These are phyloP conservation scores for Platichthys stellatus DNA, from an alignment of 2,113 vertebrate genomes.

Conservation along the genomic window DNA sequence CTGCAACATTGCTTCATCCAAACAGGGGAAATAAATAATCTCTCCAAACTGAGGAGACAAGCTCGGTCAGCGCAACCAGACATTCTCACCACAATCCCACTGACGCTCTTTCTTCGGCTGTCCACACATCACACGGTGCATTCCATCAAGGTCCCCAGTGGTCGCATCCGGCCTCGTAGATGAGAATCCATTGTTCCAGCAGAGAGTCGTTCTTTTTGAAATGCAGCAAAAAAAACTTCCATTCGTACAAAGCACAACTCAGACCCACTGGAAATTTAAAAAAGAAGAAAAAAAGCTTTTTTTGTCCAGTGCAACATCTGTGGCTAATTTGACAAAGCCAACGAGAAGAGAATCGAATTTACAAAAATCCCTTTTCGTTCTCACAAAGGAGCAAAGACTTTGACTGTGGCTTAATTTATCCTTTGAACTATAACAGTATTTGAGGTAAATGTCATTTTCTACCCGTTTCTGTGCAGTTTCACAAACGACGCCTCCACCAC, in stretches of 20 bases:
- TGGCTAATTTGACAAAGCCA: not conserved
- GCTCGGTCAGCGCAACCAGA: not conserved
- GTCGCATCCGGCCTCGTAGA: not conserved
- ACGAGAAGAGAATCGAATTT: not conserved
- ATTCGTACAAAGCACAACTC: not conserved
- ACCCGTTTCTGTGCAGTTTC: not conserved
- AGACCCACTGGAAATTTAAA: not conserved
- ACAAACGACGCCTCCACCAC: slow-evolving; percentile 5
- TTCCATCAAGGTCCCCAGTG: not conserved
- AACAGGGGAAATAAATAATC: no score
- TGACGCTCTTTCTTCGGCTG: not conserved
- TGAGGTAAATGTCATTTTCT: slow-evolving; percentile 4
- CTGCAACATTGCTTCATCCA: no score
- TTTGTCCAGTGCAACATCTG: not conserved
- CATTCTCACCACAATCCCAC: not conserved
- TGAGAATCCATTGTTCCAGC: not conserved
- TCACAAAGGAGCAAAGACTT: not conserved
- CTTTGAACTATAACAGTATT: not conserved
- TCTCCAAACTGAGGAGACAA: not conserved
- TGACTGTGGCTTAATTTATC: slow-evolving; percentile 30
- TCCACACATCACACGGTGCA: not conserved
- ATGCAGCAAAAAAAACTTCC: not conserved
- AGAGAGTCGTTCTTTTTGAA: not conserved
- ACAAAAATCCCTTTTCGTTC: not conserved
- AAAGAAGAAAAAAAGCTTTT: not conserved